Evolutionary conservation across 2,797 vertebrate genomes (phyloP).

Genomic region (Parauchenoglanis punctatus): DNA sequence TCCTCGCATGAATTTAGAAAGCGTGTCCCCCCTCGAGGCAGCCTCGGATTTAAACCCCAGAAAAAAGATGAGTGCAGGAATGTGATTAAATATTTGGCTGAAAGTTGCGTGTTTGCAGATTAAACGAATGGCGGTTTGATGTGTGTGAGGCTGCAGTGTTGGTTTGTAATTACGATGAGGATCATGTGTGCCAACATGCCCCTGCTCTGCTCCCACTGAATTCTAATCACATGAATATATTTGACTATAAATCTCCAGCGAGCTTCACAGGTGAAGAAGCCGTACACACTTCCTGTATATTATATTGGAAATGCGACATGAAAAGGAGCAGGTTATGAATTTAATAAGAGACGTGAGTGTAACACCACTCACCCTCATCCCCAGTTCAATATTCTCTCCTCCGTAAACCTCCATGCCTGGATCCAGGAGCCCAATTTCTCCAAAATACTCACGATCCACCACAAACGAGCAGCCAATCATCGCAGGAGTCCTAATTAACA

Average conservation of each 20-base stretch:
- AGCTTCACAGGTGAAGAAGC: background rate
- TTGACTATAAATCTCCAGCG: background rate
- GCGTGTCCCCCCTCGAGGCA: conserved; percentile 67
- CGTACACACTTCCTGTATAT: background rate
- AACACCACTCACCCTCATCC: conserved; percentile 87
- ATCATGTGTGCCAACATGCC: background rate
- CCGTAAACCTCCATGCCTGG: conserved; percentile 98
- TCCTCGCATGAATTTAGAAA: background rate
- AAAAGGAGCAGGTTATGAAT: background rate
- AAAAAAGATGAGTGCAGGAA: conserved; percentile 59
- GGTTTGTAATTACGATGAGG: conserved; percentile 55
- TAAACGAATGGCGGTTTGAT: conserved; percentile 60
- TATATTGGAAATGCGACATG: background rate
- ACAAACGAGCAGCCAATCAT: conserved; percentile 99
- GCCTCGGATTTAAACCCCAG: conserved; percentile 53
- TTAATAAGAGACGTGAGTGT: background rate
- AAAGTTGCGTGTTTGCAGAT: conserved; percentile 62
- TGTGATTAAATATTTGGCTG: conserved; percentile 64
- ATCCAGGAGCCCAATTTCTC: conserved; percentile 93
- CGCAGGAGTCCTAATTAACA: conserved; percentile 85
- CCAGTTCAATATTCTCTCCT: conserved; percentile 95
- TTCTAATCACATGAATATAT: conserved; percentile 1
- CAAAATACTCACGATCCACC: conserved; percentile 94
- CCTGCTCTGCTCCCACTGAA: background rate
- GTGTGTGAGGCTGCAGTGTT: conserved; percentile 55